A percentile compares a stretch with the other conserved stretches of the same genome.
Evolutionary conservation across 2,113 vertebrate species (phyloP).

Genomic region (Chaenogobius annularis): DNA sequence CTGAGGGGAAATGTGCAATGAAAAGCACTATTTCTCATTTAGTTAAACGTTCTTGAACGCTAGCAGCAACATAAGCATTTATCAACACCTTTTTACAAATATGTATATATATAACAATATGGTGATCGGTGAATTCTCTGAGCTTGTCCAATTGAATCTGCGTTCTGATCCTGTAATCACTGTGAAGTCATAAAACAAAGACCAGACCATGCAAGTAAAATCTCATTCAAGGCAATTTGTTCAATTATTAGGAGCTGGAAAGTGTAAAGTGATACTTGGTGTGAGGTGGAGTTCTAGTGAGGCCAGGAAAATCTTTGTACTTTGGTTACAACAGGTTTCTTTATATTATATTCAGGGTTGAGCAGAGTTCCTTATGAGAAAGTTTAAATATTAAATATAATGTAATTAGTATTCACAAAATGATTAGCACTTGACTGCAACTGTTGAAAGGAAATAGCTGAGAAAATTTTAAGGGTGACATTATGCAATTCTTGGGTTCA

Average conservation of each 20-base stretch:
- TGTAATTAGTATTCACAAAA: background rate
- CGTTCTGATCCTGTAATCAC: constrained; percentile 65
- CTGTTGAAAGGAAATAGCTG: background rate
- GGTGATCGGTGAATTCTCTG: background rate
- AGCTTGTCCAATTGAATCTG: constrained; percentile 65
- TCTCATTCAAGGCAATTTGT: constrained; percentile 75
- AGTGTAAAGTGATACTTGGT: constrained; percentile 64
- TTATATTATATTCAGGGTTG: constrained; percentile 1
- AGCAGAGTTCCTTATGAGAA: background rate
- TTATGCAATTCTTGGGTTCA: too few relatives aligned
- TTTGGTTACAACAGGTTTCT: background rate
- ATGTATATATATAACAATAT: too few relatives aligned
- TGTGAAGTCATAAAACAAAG: constrained; percentile 60
- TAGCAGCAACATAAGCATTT: too few relatives aligned
- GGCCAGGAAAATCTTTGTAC: constrained; percentile 48
- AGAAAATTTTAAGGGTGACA: too few relatives aligned
- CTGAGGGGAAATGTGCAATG: constrained; percentile 30
- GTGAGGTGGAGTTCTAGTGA: constrained; percentile 62
- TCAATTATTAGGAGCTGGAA: constrained; percentile 69
- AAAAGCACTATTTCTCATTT: too few relatives aligned
- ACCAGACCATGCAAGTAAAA: constrained; percentile 63
- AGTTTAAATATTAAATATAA: background rate
- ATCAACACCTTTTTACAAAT: too few relatives aligned
- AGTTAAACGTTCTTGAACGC: too few relatives aligned
- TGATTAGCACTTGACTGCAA: background rate